Evolutionary conservation across 23 tunicate species (phyloP), one percentile per base, ranked within the genome.

Genomic region (Oikopleura dioica): DNA sequence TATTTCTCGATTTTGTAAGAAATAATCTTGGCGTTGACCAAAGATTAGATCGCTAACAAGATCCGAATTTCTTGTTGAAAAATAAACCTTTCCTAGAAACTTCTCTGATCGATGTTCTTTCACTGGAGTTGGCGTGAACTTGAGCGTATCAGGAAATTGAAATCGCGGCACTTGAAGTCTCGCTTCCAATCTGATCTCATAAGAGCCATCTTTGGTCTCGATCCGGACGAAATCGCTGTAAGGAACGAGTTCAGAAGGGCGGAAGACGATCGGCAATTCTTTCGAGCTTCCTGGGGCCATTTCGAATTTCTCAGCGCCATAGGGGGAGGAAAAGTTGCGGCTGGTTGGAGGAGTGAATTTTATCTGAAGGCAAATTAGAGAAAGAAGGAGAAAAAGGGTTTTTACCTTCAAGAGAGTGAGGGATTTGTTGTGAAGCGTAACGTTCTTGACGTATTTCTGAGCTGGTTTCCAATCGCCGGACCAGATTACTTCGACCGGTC

Each of bases 381-480:
- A n/a, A n/a, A n/a, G n/a, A n/a, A n/a, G n/a, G n/a, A n/a, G n/a
- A n/a, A n/a, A n/a, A n/a, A n/a, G n/a, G n/a, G n/a, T n/a, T 9
- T 2, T 63, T 63, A 63, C 72, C 33, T 63, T 63, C 33, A 63
- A 28, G 16, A 63, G 33, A 63, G 16, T 63, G 72, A 63, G 72
- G 4, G 72, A 63, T 28, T 23, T 63, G 26, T 63, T 63, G 4
- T 63, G 16, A 2, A 63, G 33, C 16, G 16, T 2, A 63, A 63
- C 26, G 32, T 2, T 28, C 26, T 63, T 63, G 72, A 63, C 72
- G 26, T 63, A 63, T 63, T 63, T 23, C 26, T 63, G 16, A 28
- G 16, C 26, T 63, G 72, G 72, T 63, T 63, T 31, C 72, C 72
- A 63, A 63, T 63, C 72, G 29, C 72, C 72, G 26, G 26, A 23